Conservation (phyloP, 2,888 invertebrate species). For the Ptychoptera albimana region DNA sequence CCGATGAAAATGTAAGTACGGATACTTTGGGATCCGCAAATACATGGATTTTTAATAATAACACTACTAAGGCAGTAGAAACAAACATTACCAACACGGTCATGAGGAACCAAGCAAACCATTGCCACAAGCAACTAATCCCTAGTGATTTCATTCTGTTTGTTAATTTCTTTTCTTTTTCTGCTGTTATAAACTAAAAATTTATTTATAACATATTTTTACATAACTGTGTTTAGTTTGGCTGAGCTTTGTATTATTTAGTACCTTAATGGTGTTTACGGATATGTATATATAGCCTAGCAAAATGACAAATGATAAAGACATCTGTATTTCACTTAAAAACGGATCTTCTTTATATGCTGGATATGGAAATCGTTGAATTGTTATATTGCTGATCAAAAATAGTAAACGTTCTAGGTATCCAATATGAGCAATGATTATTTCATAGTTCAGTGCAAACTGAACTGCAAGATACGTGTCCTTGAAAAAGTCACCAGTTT, state of each 20-base stretch:
- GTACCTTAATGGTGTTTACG: constrained; percentile 54
- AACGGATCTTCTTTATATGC: constrained; percentile 49
- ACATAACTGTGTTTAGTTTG: too few species aligned
- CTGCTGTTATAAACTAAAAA: constrained; percentile 32
- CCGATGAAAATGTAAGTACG: constrained; percentile 53
- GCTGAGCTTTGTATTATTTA: too few species aligned
- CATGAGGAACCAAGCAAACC: constrained; percentile 75
- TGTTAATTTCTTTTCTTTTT: constrained; percentile 48
- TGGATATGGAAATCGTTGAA: constrained; percentile 56
- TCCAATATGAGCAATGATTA: too few species aligned
- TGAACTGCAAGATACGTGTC: too few species aligned
- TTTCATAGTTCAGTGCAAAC: too few species aligned
- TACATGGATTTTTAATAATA: constrained; percentile 44
- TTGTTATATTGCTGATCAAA: neutral
- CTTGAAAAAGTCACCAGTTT: too few species aligned
- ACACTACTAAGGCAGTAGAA: constrained; percentile 38
- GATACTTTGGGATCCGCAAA: constrained; percentile 32
- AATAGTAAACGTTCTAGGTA: too few species aligned
- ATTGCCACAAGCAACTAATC: constrained; percentile 64
- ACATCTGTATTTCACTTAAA: constrained; percentile 42
- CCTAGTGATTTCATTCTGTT: constrained; percentile 92
- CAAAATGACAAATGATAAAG: constrained; percentile 61
- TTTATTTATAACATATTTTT: neutral
- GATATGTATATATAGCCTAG: constrained; percentile 68
- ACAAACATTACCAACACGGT: constrained; percentile 50